phyloP scores from a whole-genome alignment of 1,140 invertebrate genomes.

The Heliconius nattereri region DNA sequence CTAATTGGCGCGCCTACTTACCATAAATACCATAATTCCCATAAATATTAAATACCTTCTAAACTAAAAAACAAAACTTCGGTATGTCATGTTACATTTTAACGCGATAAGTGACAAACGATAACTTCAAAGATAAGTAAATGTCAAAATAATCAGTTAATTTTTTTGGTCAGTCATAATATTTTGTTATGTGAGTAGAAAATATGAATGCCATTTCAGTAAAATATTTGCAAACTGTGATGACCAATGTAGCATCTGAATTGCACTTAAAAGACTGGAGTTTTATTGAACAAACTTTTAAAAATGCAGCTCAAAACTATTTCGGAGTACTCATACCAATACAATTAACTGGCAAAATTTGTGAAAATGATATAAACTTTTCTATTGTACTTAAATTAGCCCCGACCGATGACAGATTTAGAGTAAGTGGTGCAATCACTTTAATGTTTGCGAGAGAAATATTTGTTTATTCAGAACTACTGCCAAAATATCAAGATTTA shows the following conservation, averaged over 20 bases:
- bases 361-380: slow-evolving; percentile 43
- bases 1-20: neutral
- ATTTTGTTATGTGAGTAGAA: neutral
- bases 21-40: too few relatives aligned
- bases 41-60: too few relatives aligned
- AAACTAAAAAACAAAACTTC: neutral
- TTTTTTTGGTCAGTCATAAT: neutral
- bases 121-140: neutral
- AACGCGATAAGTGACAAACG: neutral
- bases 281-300: slow-evolving; percentile 51
- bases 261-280: slow-evolving; percentile 46
- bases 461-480: slow-evolving; percentile 58
- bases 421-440: slow-evolving; percentile 69
- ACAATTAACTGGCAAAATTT: slow-evolving; percentile 46
- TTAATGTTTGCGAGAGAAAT: slow-evolving; percentile 67
- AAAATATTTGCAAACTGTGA: slow-evolving; percentile 40
- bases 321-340: slow-evolving; percentile 68
- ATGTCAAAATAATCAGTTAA: neutral
- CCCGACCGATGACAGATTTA: slow-evolving; percentile 64
- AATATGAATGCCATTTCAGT: slow-evolving; percentile 32
- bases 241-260: slow-evolving; percentile 45
- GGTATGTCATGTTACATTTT: too few relatives aligned
- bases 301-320: slow-evolving; percentile 66
- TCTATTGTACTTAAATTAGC: slow-evolving; percentile 67
- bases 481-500: slow-evolving; percentile 52